Base-by-base conservation (phyloP, 2,113 vertebrate genomes). In the Petaurus breviceps region DNA sequence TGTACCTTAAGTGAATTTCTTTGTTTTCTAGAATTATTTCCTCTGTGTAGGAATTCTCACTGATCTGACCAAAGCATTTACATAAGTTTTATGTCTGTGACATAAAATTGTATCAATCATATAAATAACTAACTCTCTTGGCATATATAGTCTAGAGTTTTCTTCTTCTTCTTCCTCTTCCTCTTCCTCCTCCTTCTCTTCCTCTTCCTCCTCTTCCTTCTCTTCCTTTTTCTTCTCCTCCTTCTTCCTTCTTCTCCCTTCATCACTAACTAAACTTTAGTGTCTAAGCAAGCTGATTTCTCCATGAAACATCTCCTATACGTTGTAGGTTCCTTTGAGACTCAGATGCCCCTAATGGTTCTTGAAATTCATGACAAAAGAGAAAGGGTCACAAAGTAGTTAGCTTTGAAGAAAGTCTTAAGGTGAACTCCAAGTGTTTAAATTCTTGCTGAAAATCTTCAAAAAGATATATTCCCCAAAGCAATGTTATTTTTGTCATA, bases 1-100 rank as follows among this genome's bases (percentile, higher is more conserved):
- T 97, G 91, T 93, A 47, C 91, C 11, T 92, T 52, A 4, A 53
- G 14, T 11, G 93, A 49, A 90, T 94, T 92, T 51, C n/a, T 96
- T 95, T 89, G 46, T 92, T 95, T 95, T 94, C 68, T 95, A 22
- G 24, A 95, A 23, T 28, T 24, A 91, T 77, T 95, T 51, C 37
- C 61, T 95, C 47, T 93, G 26, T 92, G 10, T 25, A 54, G 51
- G 10, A 7, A 52, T 95, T 95, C 93, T 49, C 10, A 93, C 91
- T 14, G 23, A 94, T 54, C 46, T 61, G 92, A 52, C 2, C 31
- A 90, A 94, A 91, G 19, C 51, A n/a, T 95, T 95, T 91, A n/a
- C 90, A 77, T 49, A 90, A 25, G 51, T 84, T 53, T 55, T n/a
- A 24, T 94, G 95, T 49, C 52, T 94, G 91, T 95, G 96, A 96